Evolutionary conservation across 2,797 vertebrate species (phyloP).

Genomic region (Mastacembelus armatus): DNA sequence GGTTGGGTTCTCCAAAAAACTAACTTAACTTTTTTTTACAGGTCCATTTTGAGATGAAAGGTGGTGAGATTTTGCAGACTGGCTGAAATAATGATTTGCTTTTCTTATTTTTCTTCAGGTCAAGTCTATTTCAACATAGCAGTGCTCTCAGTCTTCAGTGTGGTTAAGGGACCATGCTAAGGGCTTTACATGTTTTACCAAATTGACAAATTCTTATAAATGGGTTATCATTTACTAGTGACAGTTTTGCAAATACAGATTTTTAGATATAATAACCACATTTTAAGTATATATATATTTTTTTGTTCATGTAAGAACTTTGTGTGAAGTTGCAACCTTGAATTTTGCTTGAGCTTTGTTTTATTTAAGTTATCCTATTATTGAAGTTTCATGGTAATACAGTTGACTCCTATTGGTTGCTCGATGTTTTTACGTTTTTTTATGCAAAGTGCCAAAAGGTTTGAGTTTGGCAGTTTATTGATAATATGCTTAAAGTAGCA

Average conservation of each 20-base stretch:
- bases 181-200: conserved; percentile 34
- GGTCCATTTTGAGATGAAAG: conserved; percentile 23
- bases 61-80: neutral
- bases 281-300: conserved; percentile 6
- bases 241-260: neutral
- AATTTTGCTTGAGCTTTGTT: neutral
- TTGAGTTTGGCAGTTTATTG: conserved; percentile 4
- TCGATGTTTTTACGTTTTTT: neutral
- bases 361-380: neutral
- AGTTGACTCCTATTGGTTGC: neutral
- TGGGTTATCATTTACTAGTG: neutral
- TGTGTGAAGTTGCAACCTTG: neutral
- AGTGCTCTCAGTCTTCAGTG: neutral
- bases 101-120: conserved; percentile 58
- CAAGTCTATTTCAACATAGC: neutral
- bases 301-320: neutral
- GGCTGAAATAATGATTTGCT: conserved; percentile 35
- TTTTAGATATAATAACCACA: neutral
- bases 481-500: neutral
- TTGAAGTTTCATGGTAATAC: neutral
- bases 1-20: conserved; percentile 13
- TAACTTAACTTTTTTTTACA: conserved; percentile 44
- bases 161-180: conserved; percentile 26
- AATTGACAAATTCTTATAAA: conserved; percentile 2
- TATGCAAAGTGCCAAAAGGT: neutral